Percentiles rank a stretch among this genome's conserved stretches.
phyloP scores from a whole-genome alignment of 2,888 invertebrate genomes.

The Teleiodes luculella region DNA sequence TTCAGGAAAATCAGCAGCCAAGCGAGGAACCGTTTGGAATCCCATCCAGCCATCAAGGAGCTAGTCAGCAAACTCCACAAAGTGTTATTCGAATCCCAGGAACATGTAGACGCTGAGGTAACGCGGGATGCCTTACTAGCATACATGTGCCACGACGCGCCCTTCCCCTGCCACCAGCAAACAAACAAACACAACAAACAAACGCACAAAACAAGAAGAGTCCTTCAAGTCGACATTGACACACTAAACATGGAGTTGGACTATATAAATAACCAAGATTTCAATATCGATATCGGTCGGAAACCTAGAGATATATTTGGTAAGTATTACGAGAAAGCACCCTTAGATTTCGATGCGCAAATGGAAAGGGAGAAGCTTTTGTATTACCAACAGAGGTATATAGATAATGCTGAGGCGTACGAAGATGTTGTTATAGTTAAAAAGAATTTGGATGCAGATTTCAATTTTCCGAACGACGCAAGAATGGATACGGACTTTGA shows the following conservation, averaged over 20 bases:
- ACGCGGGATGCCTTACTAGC: slow-evolving; percentile 89
- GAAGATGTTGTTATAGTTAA: slow-evolving; percentile 73
- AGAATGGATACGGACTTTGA: slow-evolving; percentile 67
- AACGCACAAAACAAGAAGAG: slow-evolving; percentile 38
- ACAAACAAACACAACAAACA: slow-evolving; percentile 36
- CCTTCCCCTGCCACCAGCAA: slow-evolving; percentile 83
- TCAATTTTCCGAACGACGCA: slow-evolving; percentile 71
- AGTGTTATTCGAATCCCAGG: slow-evolving; percentile 82
- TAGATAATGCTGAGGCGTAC: slow-evolving; percentile 67
- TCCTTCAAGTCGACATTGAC: slow-evolving; percentile 63
- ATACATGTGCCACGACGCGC: slow-evolving; percentile 90
- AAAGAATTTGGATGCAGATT: slow-evolving; percentile 72
- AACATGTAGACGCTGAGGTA: slow-evolving; percentile 83
- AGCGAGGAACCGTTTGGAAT: slow-evolving; percentile 81
- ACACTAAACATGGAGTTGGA: slow-evolving; percentile 66
- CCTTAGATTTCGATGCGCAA: slow-evolving; percentile 71
- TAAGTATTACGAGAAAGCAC: slow-evolving; percentile 61
- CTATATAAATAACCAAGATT: slow-evolving; percentile 68
- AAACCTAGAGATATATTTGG: slow-evolving; percentile 68
- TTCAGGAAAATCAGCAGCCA: slow-evolving; percentile 78
- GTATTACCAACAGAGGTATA: slow-evolving; percentile 68
- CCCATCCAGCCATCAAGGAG: slow-evolving; percentile 86
- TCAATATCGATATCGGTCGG: slow-evolving; percentile 64
- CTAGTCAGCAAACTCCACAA: slow-evolving; percentile 82
- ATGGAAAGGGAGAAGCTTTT: slow-evolving; percentile 72